Base-by-base conservation (phyloP, 1,140 invertebrate species). In the Ephestia elutella region DNA sequence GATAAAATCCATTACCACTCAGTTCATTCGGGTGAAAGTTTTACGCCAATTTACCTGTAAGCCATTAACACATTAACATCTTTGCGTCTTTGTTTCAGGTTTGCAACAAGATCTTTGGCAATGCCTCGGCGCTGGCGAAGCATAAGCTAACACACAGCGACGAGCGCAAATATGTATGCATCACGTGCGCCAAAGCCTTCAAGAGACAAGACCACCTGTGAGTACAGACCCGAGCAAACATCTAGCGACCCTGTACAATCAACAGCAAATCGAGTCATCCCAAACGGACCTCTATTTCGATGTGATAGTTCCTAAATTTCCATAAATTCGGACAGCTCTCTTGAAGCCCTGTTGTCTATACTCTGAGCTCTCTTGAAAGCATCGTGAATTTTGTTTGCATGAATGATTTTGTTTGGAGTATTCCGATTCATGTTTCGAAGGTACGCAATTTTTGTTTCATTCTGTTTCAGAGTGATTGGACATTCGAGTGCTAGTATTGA, bases 61-160 rank as follows among this genome's bases (percentile, higher is more conserved):
- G n/a, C n/a, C n/a, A n/a, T n/a, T n/a, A n/a, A n/a, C n/a, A n/a
- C n/a, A n/a, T n/a, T n/a, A n/a, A n/a, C n/a, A n/a, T n/a, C n/a
- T n/a, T n/a, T n/a, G n/a, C n/a, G 38, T 44, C 73, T 74, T 80
- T 75, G 78, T 88, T 87, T 21, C 88, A 96, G 92, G 94, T 96
- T 72, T 99, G 97, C 91, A 95, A 94, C 78, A 98, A 99, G 91
- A 94, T 97, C 71, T 99, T 99, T 90, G 96, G 96, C 79, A 99
- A 98, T 89, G 96, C 97, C 71, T 98, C 97, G 75, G 97, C 98
- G 51, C 92, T 99, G 72, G 97, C 97, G 57, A 99, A 99, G 89
- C 98, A 99, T 91, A 98, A 97, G 89, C 90, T 99, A 86, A 99
- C 97, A 67, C 98, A 99, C 91, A 98, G 97, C 89, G 97, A 99